Evolutionary conservation across 92 coral and sea anemone genomes (phyloP).

Genomic region (Phenganax marumi): DNA sequence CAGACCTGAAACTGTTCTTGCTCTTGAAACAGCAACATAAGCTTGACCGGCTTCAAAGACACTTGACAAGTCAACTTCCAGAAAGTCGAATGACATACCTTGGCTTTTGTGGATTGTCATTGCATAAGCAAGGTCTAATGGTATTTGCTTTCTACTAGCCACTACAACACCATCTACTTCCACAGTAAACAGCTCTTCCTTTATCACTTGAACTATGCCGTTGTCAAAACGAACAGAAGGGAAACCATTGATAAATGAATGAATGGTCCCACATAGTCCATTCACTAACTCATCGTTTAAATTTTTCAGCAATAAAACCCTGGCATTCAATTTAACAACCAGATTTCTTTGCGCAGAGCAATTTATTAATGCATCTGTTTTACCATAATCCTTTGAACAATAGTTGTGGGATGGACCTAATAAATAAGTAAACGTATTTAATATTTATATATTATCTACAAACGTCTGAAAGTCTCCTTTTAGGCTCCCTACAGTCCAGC

Average conservation of each 20-base stretch:
- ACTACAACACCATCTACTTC: slow-evolving; percentile 13
- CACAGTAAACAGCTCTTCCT: slow-evolving; percentile 29
- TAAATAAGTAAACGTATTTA: not conserved
- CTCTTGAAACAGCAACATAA: slow-evolving; percentile 52
- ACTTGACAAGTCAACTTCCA: slow-evolving; percentile 29
- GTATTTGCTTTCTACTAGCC: slow-evolving; percentile 26
- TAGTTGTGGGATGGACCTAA: slow-evolving; percentile 21
- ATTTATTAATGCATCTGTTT: not conserved
- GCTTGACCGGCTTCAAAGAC: slow-evolving; percentile 49
- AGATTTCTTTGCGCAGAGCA: slow-evolving; percentile 39
- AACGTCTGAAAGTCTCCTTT: not conserved
- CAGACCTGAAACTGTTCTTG: slow-evolving; percentile 9
- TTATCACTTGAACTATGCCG: slow-evolving; percentile 2
- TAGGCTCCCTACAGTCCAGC: too few species aligned
- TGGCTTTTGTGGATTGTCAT: slow-evolving; percentile 48
- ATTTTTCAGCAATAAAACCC: slow-evolving; percentile 38
- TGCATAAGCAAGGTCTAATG: slow-evolving; percentile 43
- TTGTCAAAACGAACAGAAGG: slow-evolving; percentile 33
- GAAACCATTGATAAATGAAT: slow-evolving; percentile 17
- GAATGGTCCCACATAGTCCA: slow-evolving; percentile 38
- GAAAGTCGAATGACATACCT: slow-evolving; percentile 40
- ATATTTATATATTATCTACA: not conserved
- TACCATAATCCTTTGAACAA: slow-evolving; percentile 22
- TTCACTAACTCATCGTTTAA: slow-evolving; percentile 1
- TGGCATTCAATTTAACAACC: slow-evolving; percentile 39